These are phyloP conservation scores for Mormyrus hasselquistii DNA, from an alignment of 2,797 vertebrate species.

Conservation along the genomic window DNA sequence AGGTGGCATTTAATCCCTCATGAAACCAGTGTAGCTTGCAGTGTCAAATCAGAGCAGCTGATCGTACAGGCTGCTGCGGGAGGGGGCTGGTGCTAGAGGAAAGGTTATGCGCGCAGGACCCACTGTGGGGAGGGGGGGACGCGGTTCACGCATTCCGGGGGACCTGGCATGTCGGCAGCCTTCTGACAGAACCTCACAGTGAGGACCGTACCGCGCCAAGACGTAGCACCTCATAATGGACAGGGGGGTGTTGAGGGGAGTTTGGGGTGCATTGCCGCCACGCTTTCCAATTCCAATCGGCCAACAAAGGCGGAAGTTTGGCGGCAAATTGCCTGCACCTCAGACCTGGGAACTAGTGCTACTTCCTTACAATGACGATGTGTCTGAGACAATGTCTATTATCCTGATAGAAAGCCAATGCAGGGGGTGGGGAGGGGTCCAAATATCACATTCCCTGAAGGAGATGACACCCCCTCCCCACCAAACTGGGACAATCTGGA, in stretches of 20 bases:
- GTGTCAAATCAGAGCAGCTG: constrained; percentile 66
- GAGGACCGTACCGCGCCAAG: background rate
- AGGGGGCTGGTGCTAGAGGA: constrained; percentile 43
- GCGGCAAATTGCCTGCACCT: constrained; percentile 18
- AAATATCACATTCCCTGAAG: constrained; percentile 6
- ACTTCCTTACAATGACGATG: constrained; percentile 10
- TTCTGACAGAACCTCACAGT: background rate
- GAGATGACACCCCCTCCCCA: background rate
- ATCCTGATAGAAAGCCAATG: background rate
- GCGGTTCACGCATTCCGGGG: background rate
- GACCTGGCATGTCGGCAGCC: background rate
- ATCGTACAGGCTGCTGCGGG: constrained; percentile 47
- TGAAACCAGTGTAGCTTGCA: constrained; percentile 67
- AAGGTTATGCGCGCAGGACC: background rate
- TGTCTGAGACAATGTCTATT: constrained; percentile 16
- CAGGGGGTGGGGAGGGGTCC: background rate
- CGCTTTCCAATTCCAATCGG: background rate
- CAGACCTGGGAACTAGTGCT: constrained; percentile 12
- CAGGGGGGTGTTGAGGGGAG: background rate
- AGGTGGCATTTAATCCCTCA: constrained; percentile 72
- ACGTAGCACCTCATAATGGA: too few relatives aligned
- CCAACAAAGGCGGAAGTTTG: constrained; percentile 10
- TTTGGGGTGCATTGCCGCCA: background rate
- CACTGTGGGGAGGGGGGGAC: background rate
- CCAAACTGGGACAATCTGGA: background rate